Evolutionary conservation across 2,113 vertebrate species (phyloP).

Genomic region (Psophia crepitans): DNA sequence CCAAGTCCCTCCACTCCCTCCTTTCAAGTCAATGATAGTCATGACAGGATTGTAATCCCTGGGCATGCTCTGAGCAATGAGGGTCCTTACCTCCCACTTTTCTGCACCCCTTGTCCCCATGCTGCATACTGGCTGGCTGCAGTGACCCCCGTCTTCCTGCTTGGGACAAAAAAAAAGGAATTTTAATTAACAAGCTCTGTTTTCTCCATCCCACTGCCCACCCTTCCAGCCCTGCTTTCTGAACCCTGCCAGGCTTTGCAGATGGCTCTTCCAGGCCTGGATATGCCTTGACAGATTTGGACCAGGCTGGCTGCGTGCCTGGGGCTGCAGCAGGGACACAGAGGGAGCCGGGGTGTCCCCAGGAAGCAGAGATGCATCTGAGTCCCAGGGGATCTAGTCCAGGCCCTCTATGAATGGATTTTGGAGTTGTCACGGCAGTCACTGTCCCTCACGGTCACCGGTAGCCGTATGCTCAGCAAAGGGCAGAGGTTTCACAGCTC

Average conservation of each 20-base stretch:
- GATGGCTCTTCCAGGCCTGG: background rate
- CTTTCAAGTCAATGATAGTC: background rate
- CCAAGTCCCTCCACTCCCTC: background rate
- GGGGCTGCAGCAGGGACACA: background rate
- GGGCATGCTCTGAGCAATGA: background rate
- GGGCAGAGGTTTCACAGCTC: background rate
- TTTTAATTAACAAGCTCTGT: background rate
- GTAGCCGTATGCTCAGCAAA: background rate
- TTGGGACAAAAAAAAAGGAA: background rate
- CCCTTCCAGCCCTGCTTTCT: background rate
- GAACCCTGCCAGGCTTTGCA: background rate
- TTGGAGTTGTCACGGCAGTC: background rate
- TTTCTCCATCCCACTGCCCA: background rate
- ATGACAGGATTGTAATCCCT: background rate
- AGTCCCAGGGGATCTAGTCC: background rate
- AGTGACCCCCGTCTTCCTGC: background rate
- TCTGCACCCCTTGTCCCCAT: background rate
- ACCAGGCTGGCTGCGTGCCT: background rate
- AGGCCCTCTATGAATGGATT: background rate
- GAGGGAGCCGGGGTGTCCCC: fast-evolving
- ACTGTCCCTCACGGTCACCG: background rate
- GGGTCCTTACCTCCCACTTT: background rate
- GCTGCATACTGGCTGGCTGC: background rate
- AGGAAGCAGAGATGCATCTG: background rate
- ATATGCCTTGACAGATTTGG: background rate